Conservation (phyloP, 2,888 invertebrate genomes). For the Hyles lineata region DNA sequence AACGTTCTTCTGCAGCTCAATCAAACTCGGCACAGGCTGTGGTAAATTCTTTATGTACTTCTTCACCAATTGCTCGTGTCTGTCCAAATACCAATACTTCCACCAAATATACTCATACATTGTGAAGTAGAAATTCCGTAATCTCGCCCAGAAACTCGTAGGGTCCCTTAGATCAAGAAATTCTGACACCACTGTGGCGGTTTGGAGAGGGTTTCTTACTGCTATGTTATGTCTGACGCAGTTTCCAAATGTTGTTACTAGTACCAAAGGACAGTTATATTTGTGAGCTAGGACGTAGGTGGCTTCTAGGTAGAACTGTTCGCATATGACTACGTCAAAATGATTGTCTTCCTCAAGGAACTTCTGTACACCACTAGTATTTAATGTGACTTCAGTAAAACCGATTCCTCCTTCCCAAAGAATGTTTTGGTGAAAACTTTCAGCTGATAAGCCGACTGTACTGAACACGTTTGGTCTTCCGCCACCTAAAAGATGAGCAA, state of each 20-base stretch:
- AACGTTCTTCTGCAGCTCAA: constrained; percentile 68
- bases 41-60: constrained; percentile 68
- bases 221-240: constrained; percentile 74
- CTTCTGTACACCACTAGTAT: constrained; percentile 61
- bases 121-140: constrained; percentile 78
- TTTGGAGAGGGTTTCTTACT: constrained; percentile 70
- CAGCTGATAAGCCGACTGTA: constrained; percentile 67
- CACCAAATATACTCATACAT: constrained; percentile 73
- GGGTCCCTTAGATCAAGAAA: constrained; percentile 72
- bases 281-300: constrained; percentile 73
- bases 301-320: constrained; percentile 80
- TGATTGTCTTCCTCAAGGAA: constrained; percentile 64
- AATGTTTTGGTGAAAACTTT: constrained; percentile 65
- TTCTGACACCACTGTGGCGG: constrained; percentile 68
- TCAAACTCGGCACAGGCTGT: constrained; percentile 68
- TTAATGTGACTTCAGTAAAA: constrained; percentile 66
- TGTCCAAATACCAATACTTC: constrained; percentile 67
- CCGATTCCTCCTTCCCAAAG: constrained; percentile 69
- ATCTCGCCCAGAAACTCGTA: constrained; percentile 80
- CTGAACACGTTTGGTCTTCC: constrained; percentile 72
- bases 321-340: constrained; percentile 78
- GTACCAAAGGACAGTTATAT: constrained; percentile 70
- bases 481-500: constrained; percentile 55
- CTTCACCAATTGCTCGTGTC: constrained; percentile 66
- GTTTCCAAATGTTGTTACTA: constrained; percentile 73